Percentiles rank a stretch among this genome's conserved stretches.
Evolutionary conservation across 2,797 vertebrate genomes (phyloP).

Genomic region (Philypnodon macrostomus): DNA sequence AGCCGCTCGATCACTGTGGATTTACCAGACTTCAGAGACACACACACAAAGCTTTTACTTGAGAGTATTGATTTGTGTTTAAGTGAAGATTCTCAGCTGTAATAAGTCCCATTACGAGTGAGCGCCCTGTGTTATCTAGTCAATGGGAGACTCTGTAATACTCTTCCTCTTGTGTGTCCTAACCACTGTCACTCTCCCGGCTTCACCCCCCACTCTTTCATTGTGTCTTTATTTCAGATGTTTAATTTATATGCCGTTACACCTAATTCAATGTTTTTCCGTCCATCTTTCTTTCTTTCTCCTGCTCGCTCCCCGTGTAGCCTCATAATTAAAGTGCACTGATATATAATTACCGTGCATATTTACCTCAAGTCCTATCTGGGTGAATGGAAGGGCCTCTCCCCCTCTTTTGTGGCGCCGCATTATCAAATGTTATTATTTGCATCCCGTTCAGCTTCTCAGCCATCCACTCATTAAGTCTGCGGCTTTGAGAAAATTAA

Average conservation of each 20-base stretch:
- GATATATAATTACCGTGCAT: slow-evolving; percentile 96
- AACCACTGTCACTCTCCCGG: slow-evolving; percentile 14
- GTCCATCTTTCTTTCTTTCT: slow-evolving; percentile 40
- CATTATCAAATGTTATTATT: slow-evolving; percentile 97
- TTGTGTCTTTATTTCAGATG: slow-evolving; percentile 62
- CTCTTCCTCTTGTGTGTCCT: slow-evolving; percentile 10
- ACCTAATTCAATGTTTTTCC: slow-evolving; percentile 44
- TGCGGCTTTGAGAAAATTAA: slow-evolving; percentile 88
- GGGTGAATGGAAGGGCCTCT: slow-evolving; percentile 57
- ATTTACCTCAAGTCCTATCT: slow-evolving; percentile 82
- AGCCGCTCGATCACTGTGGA: not conserved
- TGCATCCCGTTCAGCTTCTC: slow-evolving; percentile 94
- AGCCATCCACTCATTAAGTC: slow-evolving; percentile 93
- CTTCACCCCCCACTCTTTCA: slow-evolving; percentile 21
- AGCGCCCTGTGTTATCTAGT: not conserved
- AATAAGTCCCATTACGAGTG: slow-evolving; percentile 1
- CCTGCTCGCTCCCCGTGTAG: slow-evolving; percentile 39
- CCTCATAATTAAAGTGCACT: slow-evolving; percentile 91
- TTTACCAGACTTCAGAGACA: too few species aligned
- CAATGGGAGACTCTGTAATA: not conserved
- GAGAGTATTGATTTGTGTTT: slow-evolving; percentile 20
- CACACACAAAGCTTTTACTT: slow-evolving; percentile 4
- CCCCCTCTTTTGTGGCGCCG: slow-evolving; percentile 83
- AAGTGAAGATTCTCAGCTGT: slow-evolving; percentile 7
- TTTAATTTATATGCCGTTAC: slow-evolving; percentile 51